Evolutionary conservation across 2,797 vertebrate species (phyloP), one percentile per base, ranked within the genome.

Genomic region (Taeniopygia guttata): DNA sequence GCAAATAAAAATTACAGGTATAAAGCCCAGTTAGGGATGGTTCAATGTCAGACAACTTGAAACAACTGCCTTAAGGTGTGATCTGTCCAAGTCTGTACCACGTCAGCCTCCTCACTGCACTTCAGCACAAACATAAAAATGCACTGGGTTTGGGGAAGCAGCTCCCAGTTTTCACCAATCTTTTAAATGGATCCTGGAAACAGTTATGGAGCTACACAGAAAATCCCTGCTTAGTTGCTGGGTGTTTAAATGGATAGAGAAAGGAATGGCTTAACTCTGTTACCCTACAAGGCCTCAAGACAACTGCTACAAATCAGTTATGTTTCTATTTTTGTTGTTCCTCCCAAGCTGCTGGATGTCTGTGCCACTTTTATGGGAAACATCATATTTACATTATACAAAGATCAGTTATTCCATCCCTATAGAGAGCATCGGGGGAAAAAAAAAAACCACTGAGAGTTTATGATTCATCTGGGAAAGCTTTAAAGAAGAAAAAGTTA

Each of bases 201-300:
- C 67, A 48, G 49, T 77, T 60, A 76, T 0, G 0, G 62, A 83
- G 58, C 76, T 84, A 66, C 30, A 55, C 3, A 18, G 77, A 94
- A 96, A 96, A 96, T 93, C 87, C 83, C 87, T 62, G 62, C 85
- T 94, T 96, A 94, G 91, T 20, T 84, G 73, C 91, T 78, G 93
- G 69, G 69, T 0, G 0, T 93, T 95, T 94, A 96, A 95, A 94
- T 78, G 76, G 95, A 94, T 88, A 86, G 93, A 95, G 80, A 21
- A 95, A 67, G 85, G 66, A 90, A 96, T 83, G 89, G 83, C 93
- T 95, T 96, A 96, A 91, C 76, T 92, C 76, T 55, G 79, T 90
- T 95, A 96, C 95, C 96, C 93, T 96, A 96, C 91, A 96, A 96
- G 96, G 95, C 91, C 67, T 88, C 82, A 86, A 94, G 83, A 91